A percentile compares a stretch with the other conserved stretches of the same genome.
Conservation (phyloP, 2,113 vertebrate species). For the Ceratotherium simum region DNA sequence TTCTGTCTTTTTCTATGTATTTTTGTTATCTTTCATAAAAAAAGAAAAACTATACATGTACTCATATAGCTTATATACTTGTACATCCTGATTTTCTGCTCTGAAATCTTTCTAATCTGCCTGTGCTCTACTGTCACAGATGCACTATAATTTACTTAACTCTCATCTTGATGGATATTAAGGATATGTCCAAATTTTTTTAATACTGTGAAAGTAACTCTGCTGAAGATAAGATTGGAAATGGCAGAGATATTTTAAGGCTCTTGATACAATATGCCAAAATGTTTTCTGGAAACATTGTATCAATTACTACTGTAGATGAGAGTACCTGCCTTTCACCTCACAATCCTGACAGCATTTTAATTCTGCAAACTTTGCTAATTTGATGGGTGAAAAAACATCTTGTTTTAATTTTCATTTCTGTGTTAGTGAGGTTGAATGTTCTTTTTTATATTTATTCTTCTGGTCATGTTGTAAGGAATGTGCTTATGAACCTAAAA, state of each 20-base stretch:
- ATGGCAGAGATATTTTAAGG: constrained; percentile 50
- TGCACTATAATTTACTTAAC: constrained; percentile 29
- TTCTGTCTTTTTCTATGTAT: neutral
- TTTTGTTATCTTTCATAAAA: neutral
- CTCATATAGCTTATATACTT: neutral
- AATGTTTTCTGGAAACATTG: neutral
- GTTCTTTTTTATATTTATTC: constrained; percentile 22
- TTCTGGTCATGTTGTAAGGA: constrained; percentile 39
- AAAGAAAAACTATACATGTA: neutral
- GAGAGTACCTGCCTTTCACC: neutral
- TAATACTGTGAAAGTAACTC: constrained; percentile 41
- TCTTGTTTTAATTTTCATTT: constrained; percentile 26
- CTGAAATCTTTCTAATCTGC: constrained; percentile 24
- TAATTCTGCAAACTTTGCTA: constrained; percentile 27
- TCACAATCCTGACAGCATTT: neutral
- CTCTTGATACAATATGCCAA: neutral
- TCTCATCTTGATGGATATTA: constrained; percentile 53
- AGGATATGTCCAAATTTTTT: constrained; percentile 50
- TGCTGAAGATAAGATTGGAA: neutral
- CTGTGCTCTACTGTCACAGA: neutral
- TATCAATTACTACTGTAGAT: neutral
- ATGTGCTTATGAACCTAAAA: neutral
- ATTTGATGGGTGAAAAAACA: neutral
- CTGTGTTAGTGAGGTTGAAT: neutral
- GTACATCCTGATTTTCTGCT: neutral